Base-by-base conservation (phyloP, 2,113 vertebrate species). In the Lagopus leucura region DNA sequence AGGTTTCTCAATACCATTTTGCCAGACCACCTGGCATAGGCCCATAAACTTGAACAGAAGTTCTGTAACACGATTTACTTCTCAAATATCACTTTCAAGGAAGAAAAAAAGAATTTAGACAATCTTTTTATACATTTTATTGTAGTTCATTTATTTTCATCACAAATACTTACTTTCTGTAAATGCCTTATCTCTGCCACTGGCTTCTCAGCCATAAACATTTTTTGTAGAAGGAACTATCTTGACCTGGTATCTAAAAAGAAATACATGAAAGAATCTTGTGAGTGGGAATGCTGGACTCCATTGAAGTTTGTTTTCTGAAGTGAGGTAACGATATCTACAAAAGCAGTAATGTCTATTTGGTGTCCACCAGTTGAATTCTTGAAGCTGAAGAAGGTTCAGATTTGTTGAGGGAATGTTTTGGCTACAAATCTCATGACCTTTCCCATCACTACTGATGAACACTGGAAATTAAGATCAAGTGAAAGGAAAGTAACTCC, bases 21-120 rank as follows among this genome's bases (percentile, higher is more conserved):
- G 17, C 15, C 61, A 38, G 34, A 47, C 25, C 7, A 0, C 22
- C 48, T 77, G 50, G 10, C 65, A 55, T 11, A 50, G 2, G 4
- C 38, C 60, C 28, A 66, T 8, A 80, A 66, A 66, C 25, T 30
- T 5, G 30, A 66, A 45, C 8, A 45, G 0, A 0, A 10, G 1
- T n/a, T 77, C 58, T 34, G 13, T 21, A 60, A 38, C 4, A 64
- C 7, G 5, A 48, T 3, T 82, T 14, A 77, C 40, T 34, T 17
- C 25, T 77, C 28, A 77, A 75, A 50, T 13, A 67, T 32, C 5
- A 17, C 8, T 86, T 82, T 81, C 17, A 38, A 89, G 24, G 28
- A 57, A 58, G 17, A 52, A 43, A 82, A 43, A n/a, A 55, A 1
- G 0, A 55, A 67, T 48, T 83, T 38, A 24, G 42, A 55, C 25